These are phyloP conservation scores for Perithous albicinctus DNA, from an alignment of 2,888 invertebrate genomes.

Conservation along the genomic window DNA sequence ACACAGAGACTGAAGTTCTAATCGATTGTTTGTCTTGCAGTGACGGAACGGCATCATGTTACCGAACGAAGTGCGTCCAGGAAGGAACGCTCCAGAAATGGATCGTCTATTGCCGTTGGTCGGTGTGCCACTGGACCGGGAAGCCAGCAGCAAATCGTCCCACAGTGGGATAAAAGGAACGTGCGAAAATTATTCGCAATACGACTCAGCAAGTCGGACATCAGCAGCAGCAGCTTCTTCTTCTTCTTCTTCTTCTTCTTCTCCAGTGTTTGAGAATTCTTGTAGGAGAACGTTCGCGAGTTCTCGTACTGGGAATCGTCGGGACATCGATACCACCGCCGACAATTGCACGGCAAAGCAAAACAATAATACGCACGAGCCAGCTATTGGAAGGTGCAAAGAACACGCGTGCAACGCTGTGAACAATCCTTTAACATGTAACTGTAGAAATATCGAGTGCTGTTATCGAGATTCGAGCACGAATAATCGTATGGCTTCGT, in stretches of 20 bases:
- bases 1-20: not conserved
- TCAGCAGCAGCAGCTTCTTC: too few relatives aligned
- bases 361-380: not conserved
- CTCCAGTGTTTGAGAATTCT: constrained; percentile 17
- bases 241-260: too few relatives aligned
- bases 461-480: constrained; percentile 9
- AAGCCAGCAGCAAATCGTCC: constrained; percentile 55
- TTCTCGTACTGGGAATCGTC: not conserved
- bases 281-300: constrained; percentile 1
- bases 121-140: constrained; percentile 60
- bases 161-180: constrained; percentile 13
- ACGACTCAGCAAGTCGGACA: not conserved
- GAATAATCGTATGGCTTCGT: constrained; percentile 27
- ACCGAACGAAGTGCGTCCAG: constrained; percentile 69
- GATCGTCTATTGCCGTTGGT: constrained; percentile 59
- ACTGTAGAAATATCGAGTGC: constrained; percentile 41
- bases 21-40: constrained; percentile 68
- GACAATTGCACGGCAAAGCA: not conserved
- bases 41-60: constrained; percentile 76
- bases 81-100: constrained; percentile 72
- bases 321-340: not conserved
- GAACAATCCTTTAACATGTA: constrained; percentile 36
- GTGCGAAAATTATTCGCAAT: not conserved
- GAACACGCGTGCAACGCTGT: constrained; percentile 4
- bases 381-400: constrained; percentile 9